Evolutionary conservation across 1,140 invertebrate species (phyloP).

Genomic region (Teleogryllus occipitalis): DNA sequence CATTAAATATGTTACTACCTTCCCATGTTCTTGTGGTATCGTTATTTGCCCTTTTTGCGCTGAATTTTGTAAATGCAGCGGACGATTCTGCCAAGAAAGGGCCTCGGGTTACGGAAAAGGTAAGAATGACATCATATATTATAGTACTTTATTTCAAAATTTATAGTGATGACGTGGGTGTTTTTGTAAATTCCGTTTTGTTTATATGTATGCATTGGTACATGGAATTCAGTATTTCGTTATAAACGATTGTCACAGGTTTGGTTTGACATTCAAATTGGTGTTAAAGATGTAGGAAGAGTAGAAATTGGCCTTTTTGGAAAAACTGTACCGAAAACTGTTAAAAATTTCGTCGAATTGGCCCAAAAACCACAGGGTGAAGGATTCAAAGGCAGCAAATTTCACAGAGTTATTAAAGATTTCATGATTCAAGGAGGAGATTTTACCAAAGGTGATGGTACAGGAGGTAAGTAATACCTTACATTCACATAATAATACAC

Average conservation of each 20-base stretch:
- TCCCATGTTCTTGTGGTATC: too few relatives aligned
- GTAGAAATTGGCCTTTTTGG: slow-evolving; percentile 92
- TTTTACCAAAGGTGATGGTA: slow-evolving; percentile 87
- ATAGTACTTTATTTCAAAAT: neutral
- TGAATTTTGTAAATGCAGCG: neutral
- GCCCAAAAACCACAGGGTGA: slow-evolving; percentile 67
- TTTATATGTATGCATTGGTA: neutral
- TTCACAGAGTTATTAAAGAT: slow-evolving; percentile 87
- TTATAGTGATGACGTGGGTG: too few relatives aligned
- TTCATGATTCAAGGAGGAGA: slow-evolving; percentile 96
- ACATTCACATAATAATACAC: slow-evolving; percentile 20
- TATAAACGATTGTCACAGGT: slow-evolving; percentile 54
- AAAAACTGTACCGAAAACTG: slow-evolving; percentile 93
- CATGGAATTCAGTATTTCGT: neutral
- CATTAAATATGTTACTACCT: too few relatives aligned
- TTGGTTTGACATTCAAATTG: slow-evolving; percentile 87
- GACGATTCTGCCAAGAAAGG: slow-evolving; percentile 14
- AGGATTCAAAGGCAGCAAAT: slow-evolving; percentile 82
- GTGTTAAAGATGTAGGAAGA: slow-evolving; percentile 61
- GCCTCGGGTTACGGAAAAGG: slow-evolving; percentile 14
- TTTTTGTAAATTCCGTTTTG: neutral
- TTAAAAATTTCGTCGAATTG: slow-evolving; percentile 81
- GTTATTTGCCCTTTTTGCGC: neutral
- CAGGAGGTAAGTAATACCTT: slow-evolving; percentile 55
- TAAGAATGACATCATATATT: neutral